phyloP scores from a whole-genome alignment of 2,113 vertebrate genomes.

The Cavia aperea region DNA sequence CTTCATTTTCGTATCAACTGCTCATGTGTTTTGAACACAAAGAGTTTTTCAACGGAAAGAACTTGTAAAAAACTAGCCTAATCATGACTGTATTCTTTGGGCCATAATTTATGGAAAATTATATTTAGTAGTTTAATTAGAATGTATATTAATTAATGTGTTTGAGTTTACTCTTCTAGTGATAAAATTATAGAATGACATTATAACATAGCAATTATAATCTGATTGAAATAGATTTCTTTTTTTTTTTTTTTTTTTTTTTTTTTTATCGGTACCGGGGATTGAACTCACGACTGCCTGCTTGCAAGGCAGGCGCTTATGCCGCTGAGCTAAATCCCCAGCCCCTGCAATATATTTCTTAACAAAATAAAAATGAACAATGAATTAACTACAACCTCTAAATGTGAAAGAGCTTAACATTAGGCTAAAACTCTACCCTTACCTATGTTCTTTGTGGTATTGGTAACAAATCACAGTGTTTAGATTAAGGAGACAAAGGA shows the following conservation, averaged over 20 bases:
- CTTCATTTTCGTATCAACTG: neutral
- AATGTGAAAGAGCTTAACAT: neutral
- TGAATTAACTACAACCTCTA: neutral
- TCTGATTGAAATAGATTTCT: neutral
- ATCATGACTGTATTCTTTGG: neutral
- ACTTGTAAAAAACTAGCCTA: neutral
- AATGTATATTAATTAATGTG: neutral
- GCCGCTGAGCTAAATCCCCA: too few relatives aligned
- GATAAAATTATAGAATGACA: constrained; percentile 23
- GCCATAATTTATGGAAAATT: neutral
- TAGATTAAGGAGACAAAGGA: neutral
- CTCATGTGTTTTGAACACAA: constrained; percentile 8
- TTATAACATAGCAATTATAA: constrained; percentile 2
- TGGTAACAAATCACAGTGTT: neutral
- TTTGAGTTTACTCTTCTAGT: neutral
- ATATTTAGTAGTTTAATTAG: constrained; percentile 10
- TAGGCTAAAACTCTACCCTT: neutral
- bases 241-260: neutral
- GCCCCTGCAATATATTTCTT: neutral
- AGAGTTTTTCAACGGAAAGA: neutral
- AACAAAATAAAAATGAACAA: constrained; percentile 12
- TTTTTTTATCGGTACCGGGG: too few relatives aligned
- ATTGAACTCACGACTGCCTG: too few relatives aligned
- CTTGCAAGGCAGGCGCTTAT: too few relatives aligned
- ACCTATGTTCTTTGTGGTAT: fast-evolving